Evolutionary conservation across 2,113 vertebrate genomes (phyloP).

Genomic region (Coptodon rendalli): DNA sequence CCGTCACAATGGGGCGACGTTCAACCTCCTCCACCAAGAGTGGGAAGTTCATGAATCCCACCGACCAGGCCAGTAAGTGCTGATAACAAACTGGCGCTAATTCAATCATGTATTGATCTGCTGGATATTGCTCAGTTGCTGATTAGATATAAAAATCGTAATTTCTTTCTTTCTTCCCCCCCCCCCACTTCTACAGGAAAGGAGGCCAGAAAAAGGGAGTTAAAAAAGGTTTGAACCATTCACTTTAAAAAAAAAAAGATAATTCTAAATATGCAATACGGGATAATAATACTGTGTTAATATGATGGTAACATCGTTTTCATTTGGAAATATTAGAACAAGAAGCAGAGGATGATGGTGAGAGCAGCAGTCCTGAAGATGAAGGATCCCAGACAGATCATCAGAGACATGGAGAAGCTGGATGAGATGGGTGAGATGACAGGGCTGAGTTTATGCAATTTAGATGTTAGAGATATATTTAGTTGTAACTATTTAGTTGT

Average conservation of each 20-base stretch:
- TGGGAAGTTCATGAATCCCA: conserved; percentile 99
- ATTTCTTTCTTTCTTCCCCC: neutral
- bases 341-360: conserved; percentile 99
- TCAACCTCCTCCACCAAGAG: conserved; percentile 99
- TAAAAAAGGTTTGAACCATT: conserved; percentile 86
- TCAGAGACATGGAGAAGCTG: conserved; percentile 97
- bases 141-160: neutral
- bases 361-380: conserved; percentile 97
- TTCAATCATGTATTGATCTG: neutral
- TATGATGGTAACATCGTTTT: neutral
- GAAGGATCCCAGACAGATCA: conserved; percentile 99
- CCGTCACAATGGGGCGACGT: conserved; percentile 86
- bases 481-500: neutral
- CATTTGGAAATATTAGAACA: conserved; percentile 76
- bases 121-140: neutral
- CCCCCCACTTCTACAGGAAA: conserved; percentile 76
- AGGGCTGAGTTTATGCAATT: neutral
- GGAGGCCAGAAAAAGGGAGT: conserved; percentile 94
- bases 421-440: conserved; percentile 98
- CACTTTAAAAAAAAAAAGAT: neutral
- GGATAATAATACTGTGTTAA: neutral
- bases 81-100: neutral
- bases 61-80: conserved; percentile 95
- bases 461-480: neutral
- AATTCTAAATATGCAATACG: neutral